These are phyloP conservation scores for Sphecodes monilicornis DNA, from an alignment of 2,888 invertebrate species.

Conservation along the genomic window DNA sequence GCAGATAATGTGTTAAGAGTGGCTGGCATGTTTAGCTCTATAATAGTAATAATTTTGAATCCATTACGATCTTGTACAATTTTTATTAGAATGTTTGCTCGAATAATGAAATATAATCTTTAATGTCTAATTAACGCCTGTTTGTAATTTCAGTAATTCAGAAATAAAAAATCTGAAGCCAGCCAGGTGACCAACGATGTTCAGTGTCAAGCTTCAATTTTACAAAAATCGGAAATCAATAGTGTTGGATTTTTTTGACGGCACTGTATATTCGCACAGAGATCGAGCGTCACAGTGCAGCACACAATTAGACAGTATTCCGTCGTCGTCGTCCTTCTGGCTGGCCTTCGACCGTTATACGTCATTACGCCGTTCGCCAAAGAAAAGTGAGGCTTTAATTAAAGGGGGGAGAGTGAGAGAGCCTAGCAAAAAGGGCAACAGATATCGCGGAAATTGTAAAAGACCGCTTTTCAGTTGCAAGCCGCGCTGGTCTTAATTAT, in stretches of 20 bases:
- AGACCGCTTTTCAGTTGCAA: slow-evolving; percentile 13
- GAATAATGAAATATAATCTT: too few species aligned
- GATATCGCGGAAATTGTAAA: slow-evolving; percentile 34
- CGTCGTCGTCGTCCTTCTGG: background rate
- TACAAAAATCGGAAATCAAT: background rate
- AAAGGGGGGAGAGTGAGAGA: slow-evolving; percentile 4
- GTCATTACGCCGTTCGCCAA: slow-evolving; percentile 7
- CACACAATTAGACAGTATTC: background rate
- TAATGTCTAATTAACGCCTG: too few species aligned
- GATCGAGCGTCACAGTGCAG: background rate
- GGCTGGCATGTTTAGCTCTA: too few species aligned
- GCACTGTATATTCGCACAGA: background rate
- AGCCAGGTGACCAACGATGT: background rate
- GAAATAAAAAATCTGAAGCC: too few species aligned
- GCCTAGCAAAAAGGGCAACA: background rate
- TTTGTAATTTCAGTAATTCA: too few species aligned
- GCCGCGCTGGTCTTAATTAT: slow-evolving; percentile 57
- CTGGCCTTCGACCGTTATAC: background rate
- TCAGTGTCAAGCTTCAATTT: background rate
- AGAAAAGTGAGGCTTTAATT: slow-evolving; percentile 23
- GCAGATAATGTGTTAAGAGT: too few species aligned
- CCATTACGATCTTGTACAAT: too few species aligned
- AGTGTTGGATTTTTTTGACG: background rate
- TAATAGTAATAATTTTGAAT: too few species aligned
- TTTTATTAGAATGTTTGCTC: too few species aligned